phyloP scores from a whole-genome alignment of 2,888 invertebrate genomes.

The Acleris literana region DNA sequence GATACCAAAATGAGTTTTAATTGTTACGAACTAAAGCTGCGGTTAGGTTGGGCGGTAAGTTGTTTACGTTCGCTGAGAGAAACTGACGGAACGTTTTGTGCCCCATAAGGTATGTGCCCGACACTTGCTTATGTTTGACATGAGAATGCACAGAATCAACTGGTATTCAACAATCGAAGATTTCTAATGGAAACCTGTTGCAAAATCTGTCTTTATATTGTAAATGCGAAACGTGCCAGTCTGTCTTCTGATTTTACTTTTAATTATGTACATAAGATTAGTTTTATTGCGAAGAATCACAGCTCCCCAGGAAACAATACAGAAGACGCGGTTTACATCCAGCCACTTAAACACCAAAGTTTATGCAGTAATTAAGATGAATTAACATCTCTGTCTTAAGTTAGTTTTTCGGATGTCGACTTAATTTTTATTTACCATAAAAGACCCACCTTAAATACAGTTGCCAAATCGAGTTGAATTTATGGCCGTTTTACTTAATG shows the following conservation, averaged over 20 bases:
- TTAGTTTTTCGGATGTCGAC: slow-evolving; percentile 21
- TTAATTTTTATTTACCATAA: slow-evolving; percentile 32
- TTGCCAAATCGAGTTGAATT: slow-evolving; percentile 31
- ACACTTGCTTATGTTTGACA: slow-evolving; percentile 45
- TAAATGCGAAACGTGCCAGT: no score
- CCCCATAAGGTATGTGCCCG: slow-evolving; percentile 63
- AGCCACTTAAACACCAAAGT: neutral
- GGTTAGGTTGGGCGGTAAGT: slow-evolving; percentile 44
- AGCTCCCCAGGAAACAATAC: neutral
- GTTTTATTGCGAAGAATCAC: no score
- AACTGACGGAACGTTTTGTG: slow-evolving; percentile 65
- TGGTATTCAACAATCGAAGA: slow-evolving; percentile 21
- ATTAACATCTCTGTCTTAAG: slow-evolving; percentile 18
- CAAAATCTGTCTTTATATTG: no score
- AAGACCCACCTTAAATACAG: slow-evolving; percentile 16
- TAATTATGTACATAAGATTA: no score
- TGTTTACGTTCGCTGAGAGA: slow-evolving; percentile 63
- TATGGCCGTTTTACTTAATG: slow-evolving; percentile 26
- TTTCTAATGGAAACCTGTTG: neutral
- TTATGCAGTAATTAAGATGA: slow-evolving; percentile 10
- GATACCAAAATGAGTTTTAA: slow-evolving; percentile 44
- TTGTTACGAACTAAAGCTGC: slow-evolving; percentile 41
- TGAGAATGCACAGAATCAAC: slow-evolving; percentile 48
- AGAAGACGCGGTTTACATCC: neutral
- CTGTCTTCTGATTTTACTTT: no score